These are phyloP conservation scores for Momotus momota DNA, from an alignment of 2,797 vertebrate species.

Conservation along the genomic window DNA sequence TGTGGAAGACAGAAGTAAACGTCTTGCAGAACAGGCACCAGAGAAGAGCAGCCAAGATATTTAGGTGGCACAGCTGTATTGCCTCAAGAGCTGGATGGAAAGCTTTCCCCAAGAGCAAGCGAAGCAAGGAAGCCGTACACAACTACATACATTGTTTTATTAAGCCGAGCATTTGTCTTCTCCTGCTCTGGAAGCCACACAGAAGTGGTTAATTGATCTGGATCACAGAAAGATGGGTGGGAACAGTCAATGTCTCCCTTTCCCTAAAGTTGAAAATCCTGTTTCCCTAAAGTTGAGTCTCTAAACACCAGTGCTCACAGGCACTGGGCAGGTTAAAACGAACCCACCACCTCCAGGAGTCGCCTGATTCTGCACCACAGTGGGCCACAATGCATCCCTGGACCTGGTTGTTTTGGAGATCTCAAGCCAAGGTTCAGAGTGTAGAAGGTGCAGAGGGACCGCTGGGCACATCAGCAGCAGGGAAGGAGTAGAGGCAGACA, in stretches of 20 bases:
- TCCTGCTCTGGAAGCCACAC: background rate
- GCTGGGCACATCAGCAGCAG: background rate
- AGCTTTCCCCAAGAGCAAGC: background rate
- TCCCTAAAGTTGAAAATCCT: background rate
- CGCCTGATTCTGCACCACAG: fast-evolving
- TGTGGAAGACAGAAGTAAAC: background rate
- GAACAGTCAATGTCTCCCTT: background rate
- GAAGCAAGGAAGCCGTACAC: fast-evolving
- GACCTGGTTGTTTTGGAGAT: background rate
- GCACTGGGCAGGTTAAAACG: background rate
- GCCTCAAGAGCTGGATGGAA: background rate
- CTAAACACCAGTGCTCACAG: background rate
- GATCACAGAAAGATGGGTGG: background rate
- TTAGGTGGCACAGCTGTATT: conserved; percentile 38
- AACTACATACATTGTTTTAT: fast-evolving
- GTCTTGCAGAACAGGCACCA: conserved; percentile 9
- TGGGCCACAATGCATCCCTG: no score
- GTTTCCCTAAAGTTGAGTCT: background rate
- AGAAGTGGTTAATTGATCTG: background rate
- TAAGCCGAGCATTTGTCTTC: background rate
- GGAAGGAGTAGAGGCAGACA: background rate
- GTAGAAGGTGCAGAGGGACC: background rate
- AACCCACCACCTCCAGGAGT: background rate
- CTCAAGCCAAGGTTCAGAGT: background rate
- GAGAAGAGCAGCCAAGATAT: background rate